These are phyloP conservation scores for Ibycter americanus DNA, from an alignment of 2,797 vertebrate species.

Conservation along the genomic window DNA sequence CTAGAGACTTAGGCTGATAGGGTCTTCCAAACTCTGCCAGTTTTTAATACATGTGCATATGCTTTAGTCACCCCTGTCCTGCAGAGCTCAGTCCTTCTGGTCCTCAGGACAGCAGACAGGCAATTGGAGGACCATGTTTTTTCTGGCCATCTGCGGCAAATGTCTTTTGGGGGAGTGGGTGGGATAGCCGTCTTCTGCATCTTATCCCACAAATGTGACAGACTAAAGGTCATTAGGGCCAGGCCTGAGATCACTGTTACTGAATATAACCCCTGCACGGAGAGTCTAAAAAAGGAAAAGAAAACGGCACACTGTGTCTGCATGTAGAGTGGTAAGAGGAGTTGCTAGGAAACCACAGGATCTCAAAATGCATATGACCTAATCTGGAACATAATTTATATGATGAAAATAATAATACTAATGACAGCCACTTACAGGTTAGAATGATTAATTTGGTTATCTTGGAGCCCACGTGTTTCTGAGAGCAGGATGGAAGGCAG, in stretches of 20 bases:
- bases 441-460: slow-evolving; percentile 42
- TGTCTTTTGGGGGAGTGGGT: fast-evolving
- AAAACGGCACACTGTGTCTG: slow-evolving; percentile 50
- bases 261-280: slow-evolving; percentile 47
- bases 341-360: slow-evolving; percentile 71
- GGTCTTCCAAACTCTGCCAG: background rate
- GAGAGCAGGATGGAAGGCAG: background rate
- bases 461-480: slow-evolving; percentile 19
- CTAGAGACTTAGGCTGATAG: background rate
- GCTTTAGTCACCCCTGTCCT: background rate
- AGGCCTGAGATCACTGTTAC: slow-evolving; percentile 44
- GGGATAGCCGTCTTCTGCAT: background rate
- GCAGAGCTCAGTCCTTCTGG: background rate
- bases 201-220: background rate
- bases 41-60: fast-evolving
- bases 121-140: fast-evolving
- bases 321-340: slow-evolving; percentile 33
- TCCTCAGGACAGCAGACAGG: background rate
- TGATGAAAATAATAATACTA: slow-evolving; percentile 71
- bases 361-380: slow-evolving; percentile 68
- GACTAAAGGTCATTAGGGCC: slow-evolving; percentile 31
- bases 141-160: background rate
- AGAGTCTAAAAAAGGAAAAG: slow-evolving; percentile 59
- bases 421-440: slow-evolving; percentile 67
- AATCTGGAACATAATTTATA: slow-evolving; percentile 69